These are phyloP conservation scores for Liodrosophila aerea DNA, from an alignment of 2,888 invertebrate genomes.

Conservation along the genomic window DNA sequence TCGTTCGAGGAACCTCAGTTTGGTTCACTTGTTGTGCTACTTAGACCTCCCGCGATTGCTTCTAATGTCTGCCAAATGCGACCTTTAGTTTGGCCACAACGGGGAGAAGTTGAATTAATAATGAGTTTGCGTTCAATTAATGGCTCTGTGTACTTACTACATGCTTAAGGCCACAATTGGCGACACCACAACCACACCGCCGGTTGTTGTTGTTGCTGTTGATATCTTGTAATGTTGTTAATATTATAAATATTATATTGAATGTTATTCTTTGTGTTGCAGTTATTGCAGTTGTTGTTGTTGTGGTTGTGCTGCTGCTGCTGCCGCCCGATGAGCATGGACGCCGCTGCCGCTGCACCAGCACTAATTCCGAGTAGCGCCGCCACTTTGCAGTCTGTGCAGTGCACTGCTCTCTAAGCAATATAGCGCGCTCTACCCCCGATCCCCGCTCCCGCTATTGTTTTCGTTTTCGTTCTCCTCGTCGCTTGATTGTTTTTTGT, in stretches of 20 bases:
- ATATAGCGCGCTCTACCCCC: constrained; percentile 49
- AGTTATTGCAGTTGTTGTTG: constrained; percentile 34
- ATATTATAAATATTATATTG: constrained; percentile 27
- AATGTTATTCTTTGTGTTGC: constrained; percentile 37
- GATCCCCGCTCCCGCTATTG: constrained; percentile 28
- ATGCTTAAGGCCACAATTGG: constrained; percentile 80
- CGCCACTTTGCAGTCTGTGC: constrained; percentile 77
- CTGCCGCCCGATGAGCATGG: constrained; percentile 71
- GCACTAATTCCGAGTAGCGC: constrained; percentile 65
- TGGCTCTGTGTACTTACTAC: constrained; percentile 64
- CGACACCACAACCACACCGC: constrained; percentile 71
- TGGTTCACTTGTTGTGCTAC: constrained; percentile 57
- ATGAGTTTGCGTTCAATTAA: constrained; percentile 7
- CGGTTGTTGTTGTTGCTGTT: constrained; percentile 60
- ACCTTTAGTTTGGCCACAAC: constrained; percentile 28
- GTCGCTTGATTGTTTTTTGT: constrained; percentile 41
- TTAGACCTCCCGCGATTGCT: constrained; percentile 50
- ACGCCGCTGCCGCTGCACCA: constrained; percentile 76
- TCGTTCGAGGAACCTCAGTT: constrained; percentile 37
- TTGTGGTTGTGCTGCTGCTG: constrained; percentile 57
- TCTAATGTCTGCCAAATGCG: constrained; percentile 47
- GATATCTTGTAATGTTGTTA: constrained; percentile 30
- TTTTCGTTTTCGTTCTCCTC: constrained; percentile 40
- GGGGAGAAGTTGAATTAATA: constrained; percentile 14
- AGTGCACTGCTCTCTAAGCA: constrained; percentile 62